These are phyloP conservation scores for Capromys pilorides DNA, from an alignment of 2,797 vertebrate species.

Conservation along the genomic window DNA sequence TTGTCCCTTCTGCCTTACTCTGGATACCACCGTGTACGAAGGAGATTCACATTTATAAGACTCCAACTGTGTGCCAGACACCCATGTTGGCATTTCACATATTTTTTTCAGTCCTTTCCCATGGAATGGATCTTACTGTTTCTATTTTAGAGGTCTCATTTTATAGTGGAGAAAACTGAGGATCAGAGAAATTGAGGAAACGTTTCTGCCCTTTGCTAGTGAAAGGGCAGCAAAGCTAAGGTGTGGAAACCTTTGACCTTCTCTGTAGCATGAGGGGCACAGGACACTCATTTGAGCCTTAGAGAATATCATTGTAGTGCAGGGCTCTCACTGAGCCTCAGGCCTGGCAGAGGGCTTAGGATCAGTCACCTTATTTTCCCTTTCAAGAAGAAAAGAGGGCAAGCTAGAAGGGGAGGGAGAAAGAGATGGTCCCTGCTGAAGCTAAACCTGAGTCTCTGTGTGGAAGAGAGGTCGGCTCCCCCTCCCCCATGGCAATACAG, in stretches of 20 bases:
- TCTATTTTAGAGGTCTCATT: background rate
- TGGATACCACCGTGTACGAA: background rate
- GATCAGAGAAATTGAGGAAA: background rate
- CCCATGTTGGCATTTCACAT: background rate
- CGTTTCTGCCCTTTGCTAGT: background rate
- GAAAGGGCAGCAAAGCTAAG: background rate
- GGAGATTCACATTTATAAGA: background rate
- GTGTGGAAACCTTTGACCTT: background rate
- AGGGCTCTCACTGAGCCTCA: background rate
- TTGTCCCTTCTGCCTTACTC: background rate
- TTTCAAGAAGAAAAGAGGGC: background rate
- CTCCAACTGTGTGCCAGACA: background rate
- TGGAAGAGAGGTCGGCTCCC: background rate
- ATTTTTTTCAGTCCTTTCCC: background rate
- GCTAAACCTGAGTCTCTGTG: background rate
- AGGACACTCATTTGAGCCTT: background rate
- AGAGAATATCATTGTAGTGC: background rate
- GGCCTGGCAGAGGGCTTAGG: background rate
- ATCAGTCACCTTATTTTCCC: background rate
- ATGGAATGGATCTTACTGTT: background rate
- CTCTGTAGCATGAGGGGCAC: background rate
- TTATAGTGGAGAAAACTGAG: constrained; percentile 7
- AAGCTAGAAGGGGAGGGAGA: background rate
- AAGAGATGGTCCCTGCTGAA: background rate
- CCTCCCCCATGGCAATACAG: background rate